Evolutionary conservation across 2,888 invertebrate genomes (phyloP), one percentile per base, ranked within the genome.

Genomic region (Pachliopta kotzebuea): DNA sequence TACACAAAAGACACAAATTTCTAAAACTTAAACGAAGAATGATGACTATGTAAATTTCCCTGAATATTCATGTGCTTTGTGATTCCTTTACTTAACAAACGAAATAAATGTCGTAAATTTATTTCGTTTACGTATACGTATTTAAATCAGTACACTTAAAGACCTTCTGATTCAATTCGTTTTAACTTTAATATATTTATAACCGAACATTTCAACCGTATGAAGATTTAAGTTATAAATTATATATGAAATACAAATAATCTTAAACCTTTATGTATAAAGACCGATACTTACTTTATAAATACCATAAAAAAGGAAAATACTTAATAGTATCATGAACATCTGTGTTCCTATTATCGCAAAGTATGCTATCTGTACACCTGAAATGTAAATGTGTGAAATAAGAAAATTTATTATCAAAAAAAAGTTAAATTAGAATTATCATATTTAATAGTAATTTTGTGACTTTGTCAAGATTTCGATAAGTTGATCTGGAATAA

Each of bases 261-360:
- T n/a, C 18, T 45, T n/a, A n/a, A 45, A 45, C 4, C 7, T n/a
- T 18, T 18, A 23, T 21, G 23, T 21, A 52, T 11, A 52, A 1
- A 52, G 24, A 37, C 11, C 14, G 0, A 26, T 74, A 90, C 94
- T 95, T 85, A 95, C 96, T 94, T 94, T 95, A 89, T 95, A 93
- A 81, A 96, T 94, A 70, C 95, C 95, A 82, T 95, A 93, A 76
- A 95, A 93, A 66, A 96, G 88, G 74, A 95, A 92, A 85, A 95
- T 92, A 81, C 95, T 95, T 64, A 96, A 90, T 66, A 95, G 87
- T 70, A 95, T 94, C 95, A 95, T 95, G 76, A 95, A 95, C 89
- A 95, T 93, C 86, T 96, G 95, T 57, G 95, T 95, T 79, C 95
- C 95, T 84, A 96, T 95, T 75, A 96, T 95, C 75, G 95, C 95